phyloP scores from a whole-genome alignment of 1,140 invertebrate species.

The Formica selysi region DNA sequence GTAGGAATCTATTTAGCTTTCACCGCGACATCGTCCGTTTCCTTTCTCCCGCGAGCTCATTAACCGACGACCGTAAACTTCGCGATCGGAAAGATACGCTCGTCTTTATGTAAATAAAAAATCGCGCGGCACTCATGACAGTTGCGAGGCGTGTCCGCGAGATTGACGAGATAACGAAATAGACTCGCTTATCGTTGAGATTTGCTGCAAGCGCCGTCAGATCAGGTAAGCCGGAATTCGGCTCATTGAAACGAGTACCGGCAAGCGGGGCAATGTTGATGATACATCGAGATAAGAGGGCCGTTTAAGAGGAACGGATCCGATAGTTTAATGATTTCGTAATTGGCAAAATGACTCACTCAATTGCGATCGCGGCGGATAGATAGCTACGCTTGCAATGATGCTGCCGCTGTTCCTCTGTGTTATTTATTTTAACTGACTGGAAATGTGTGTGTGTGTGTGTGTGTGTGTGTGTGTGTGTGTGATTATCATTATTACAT shows the following conservation, averaged over 20 bases:
- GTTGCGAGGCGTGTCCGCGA: neutral
- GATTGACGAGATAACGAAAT: neutral
- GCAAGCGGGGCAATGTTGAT: neutral
- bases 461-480: too few species aligned
- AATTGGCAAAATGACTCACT: conserved; percentile 45
- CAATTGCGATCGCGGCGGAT: conserved; percentile 37
- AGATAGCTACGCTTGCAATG: conserved; percentile 10
- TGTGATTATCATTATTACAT: conserved; percentile 4
- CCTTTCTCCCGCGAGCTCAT: conserved; percentile 61
- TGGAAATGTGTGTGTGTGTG: neutral
- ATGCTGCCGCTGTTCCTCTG: neutral
- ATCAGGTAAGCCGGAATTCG: conserved; percentile 33
- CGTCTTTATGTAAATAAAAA: conserved; percentile 35
- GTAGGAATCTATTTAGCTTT: conserved; percentile 55
- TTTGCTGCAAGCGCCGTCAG: neutral
- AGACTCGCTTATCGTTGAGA: conserved; percentile 1
- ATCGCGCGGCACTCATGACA: neutral
- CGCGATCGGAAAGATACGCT: conserved; percentile 54
- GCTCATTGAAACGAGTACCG: neutral
- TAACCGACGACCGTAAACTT: conserved; percentile 52
- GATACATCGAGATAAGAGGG: conserved; percentile 50
- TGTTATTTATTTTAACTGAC: conserved; percentile 17
- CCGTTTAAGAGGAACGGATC: conserved; percentile 16
- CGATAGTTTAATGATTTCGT: conserved; percentile 43
- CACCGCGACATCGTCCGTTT: conserved; percentile 36